phyloP scores from a whole-genome alignment of 2,797 vertebrate species.

The Micrastur ruficollis region DNA sequence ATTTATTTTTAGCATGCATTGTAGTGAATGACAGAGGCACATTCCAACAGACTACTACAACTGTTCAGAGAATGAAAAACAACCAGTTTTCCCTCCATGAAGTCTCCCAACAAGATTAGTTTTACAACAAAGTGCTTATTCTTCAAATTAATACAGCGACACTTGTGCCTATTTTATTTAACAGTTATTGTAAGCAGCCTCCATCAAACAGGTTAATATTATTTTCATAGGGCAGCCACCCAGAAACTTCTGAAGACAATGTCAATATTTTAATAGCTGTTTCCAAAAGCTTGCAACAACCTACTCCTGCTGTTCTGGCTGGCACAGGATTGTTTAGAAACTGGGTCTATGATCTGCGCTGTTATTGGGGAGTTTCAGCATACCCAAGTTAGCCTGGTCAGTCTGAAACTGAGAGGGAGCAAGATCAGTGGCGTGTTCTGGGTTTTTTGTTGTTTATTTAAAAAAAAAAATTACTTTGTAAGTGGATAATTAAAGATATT shows the following conservation, averaged over 20 bases:
- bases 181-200: background rate
- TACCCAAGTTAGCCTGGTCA: background rate
- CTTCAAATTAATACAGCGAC: conserved; percentile 12
- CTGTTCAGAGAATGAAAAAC: conserved; percentile 27
- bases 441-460: background rate
- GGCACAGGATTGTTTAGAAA: background rate
- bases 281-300: conserved; percentile 11
- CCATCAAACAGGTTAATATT: background rate
- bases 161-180: background rate
- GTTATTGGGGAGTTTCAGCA: background rate
- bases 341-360: background rate
- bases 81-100: background rate
- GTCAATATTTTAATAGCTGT: conserved; percentile 27
- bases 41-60: conserved; percentile 26
- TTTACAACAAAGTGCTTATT: conserved; percentile 41
- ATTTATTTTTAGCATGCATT: conserved; percentile 57
- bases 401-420: background rate
- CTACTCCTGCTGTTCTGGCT: background rate
- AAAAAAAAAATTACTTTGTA: background rate
- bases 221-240: conserved; percentile 2
- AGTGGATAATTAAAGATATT: background rate
- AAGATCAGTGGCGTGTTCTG: background rate
- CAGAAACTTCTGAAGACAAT: conserved; percentile 31
- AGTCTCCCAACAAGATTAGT: conserved; percentile 13
- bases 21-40: conserved; percentile 40